Conservation (phyloP, 2,797 vertebrate genomes). For the Oreochromis mossambicus region DNA sequence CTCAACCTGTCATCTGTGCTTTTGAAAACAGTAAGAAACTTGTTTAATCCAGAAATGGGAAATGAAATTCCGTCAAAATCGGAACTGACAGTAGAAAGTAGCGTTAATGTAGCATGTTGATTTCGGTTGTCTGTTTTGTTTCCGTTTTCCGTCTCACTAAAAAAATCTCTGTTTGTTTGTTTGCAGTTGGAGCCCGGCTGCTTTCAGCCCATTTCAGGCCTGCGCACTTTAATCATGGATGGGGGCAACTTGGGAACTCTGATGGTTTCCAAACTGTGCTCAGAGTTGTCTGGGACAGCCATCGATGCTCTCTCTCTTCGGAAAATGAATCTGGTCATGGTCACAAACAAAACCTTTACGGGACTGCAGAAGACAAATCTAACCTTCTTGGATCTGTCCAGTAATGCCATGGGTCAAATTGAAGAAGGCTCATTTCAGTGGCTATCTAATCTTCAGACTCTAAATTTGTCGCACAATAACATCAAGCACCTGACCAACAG, state of each 20-base stretch:
- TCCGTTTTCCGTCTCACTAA: not conserved
- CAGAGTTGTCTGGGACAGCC: slow-evolving; percentile 78
- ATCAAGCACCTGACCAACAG: slow-evolving; percentile 69
- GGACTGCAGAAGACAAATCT: slow-evolving; percentile 82
- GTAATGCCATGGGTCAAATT: slow-evolving; percentile 75
- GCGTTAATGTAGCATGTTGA: not conserved
- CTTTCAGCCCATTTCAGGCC: slow-evolving; percentile 77
- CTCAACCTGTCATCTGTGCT: slow-evolving; percentile 83
- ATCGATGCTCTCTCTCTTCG: slow-evolving; percentile 80
- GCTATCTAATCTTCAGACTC: slow-evolving; percentile 76
- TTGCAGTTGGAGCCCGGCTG: slow-evolving; percentile 82
- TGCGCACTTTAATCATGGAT: slow-evolving; percentile 80
- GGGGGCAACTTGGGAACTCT: slow-evolving; percentile 62
- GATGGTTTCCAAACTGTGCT: slow-evolving; percentile 70
- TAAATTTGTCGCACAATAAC: slow-evolving; percentile 80
- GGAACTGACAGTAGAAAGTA: not conserved
- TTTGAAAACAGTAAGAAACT: slow-evolving; percentile 80
- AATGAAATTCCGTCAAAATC: slow-evolving; percentile 24
- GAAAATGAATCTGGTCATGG: slow-evolving; percentile 61
- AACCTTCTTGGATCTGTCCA: slow-evolving; percentile 81
- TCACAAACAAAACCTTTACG: slow-evolving; percentile 73
- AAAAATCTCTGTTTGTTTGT: not conserved
- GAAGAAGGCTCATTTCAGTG: slow-evolving; percentile 80
- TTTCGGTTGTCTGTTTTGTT: slow-evolving; percentile 23
- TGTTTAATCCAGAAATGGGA: slow-evolving; percentile 2